Evolutionary conservation across 2,888 invertebrate genomes (phyloP), one percentile per base, ranked within the genome.

Genomic region (Troides aeacus): DNA sequence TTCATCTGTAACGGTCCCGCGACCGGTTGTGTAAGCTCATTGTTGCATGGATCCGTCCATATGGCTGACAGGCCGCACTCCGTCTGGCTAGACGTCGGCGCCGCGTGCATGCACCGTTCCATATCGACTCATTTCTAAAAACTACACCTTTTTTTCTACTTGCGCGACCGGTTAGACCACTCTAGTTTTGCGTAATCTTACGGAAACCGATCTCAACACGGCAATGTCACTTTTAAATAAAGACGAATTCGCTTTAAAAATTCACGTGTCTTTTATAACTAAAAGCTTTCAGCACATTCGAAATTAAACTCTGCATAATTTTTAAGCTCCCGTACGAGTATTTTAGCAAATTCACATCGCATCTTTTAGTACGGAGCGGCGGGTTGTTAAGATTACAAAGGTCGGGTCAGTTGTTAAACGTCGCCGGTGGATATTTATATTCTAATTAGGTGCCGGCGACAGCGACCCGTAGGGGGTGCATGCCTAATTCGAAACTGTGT

Each of bases 1-100:
- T 82, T 89, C 91, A 88, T 92, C 90, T 88, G 89, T 91, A 92
- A 92, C 92, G 92, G 92, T 89, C 90, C 79, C 79, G 79, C 81
- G 85, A 92, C 92, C 92, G 92, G 92, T 92, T 91, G 85, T 85
- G 76, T 80, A 81, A 80, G 80, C 81, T 84, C 82, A 90, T 92
- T 92, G 92, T 92, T 91, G 86, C 84, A 84, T 79, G 78, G 81
- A 81, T 79, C 82, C 84, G 82, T 79, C 83, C 84, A 83, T 78
- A 84, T 84, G 86, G 84, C 75, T 69, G 64, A 56, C 63, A 59
- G 30, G 73, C 69, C 72, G 75, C 66, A 67, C 66, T 66, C 65
- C 36, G 66, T 62, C 46, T 30, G 58, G 68, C 58, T 53, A 53
- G 62, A 46, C 67, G 62, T 74, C 66, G 74, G 75, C 73, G 76